Evolutionary conservation across 1,140 invertebrate species (phyloP).

Genomic region (Anoplolepis gracilipes): DNA sequence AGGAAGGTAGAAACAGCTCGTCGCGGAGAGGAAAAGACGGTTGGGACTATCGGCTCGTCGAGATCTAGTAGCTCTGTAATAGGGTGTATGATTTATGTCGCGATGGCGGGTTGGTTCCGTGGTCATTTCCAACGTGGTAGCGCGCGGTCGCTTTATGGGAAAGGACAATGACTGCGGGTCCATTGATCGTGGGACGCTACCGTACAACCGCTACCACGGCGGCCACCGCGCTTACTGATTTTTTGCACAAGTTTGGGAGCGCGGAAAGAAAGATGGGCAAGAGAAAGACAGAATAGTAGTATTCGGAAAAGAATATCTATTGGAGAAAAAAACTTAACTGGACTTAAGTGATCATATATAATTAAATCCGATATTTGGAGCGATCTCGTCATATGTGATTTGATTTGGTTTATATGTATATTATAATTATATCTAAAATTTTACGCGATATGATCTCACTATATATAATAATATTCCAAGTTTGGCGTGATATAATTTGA

Average conservation of each 20-base stretch:
- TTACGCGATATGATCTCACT: no score
- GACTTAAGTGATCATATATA: no score
- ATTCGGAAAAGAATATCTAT: background rate
- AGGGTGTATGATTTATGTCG: constrained; percentile 84
- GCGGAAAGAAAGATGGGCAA: background rate
- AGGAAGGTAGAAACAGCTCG: background rate
- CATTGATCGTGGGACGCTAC: constrained; percentile 65
- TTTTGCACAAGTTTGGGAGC: background rate
- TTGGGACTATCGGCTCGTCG: constrained; percentile 76
- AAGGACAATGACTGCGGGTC: constrained; percentile 76
- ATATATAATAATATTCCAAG: no score
- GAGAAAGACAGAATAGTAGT: no score
- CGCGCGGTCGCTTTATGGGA: constrained; percentile 66
- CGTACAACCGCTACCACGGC: constrained; percentile 43
- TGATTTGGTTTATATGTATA: no score
- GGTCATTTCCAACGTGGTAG: constrained; percentile 76
- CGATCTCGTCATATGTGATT: no score
- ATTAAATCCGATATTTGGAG: no score
- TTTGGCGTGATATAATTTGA: no score
- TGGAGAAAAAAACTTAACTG: no score
- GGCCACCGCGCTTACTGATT: background rate
- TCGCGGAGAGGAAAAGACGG: constrained; percentile 45
- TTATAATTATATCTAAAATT: no score
- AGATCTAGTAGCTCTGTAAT: constrained; percentile 83
- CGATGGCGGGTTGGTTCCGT: constrained; percentile 61